Base-by-base conservation (phyloP, 2,797 vertebrate genomes). In the Sibirionetta formosa region DNA sequence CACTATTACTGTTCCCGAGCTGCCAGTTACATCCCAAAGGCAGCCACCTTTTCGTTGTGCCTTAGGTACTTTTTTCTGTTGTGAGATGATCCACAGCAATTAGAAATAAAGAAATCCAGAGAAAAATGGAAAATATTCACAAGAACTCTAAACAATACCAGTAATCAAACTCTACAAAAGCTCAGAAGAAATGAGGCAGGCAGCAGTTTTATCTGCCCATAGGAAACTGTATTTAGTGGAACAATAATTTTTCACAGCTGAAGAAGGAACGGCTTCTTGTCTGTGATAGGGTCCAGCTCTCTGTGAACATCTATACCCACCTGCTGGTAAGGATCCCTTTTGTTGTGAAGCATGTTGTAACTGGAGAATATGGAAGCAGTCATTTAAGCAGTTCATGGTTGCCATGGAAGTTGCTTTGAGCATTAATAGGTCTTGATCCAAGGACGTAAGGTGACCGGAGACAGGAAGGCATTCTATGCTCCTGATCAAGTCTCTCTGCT, bases 351-450 rank as follows among this genome's bases (percentile, higher is more conserved):
- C 97, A 91, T 99, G 99, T 94, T 99, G 99, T 92, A 99, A 98
- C 97, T 99, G 99, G 56, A 99, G 98, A 97, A 99, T 99, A 93
- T 99, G 99, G 97, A 99, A 99, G 97, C 99, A 99, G 97, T 99
- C 99, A 61, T 99, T 99, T 95, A 99, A 98, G 97, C 99, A 99
- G 98, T 98, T 99, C 99, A 99, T 99, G 76, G 99, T 99, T 95
- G 99, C 99, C 99, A 99, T 99, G 68, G 99, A 99, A 23, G 99
- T 99, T 94, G 99, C 99, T 97, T 99, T 99, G 69, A 99, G 99
- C 99, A 99, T 99, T 93, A 99, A 97, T 5, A 99, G 98, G 93
- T 99, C 99, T 98, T 99, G 99, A 98, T 99, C 99, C 91, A 99
- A 97, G 38, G 99, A 99, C 54, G 99, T 99, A 83, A 99, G 98